Base-by-base conservation (phyloP, 1,140 invertebrate species). In the Hyposmocoma kahamanoa region DNA sequence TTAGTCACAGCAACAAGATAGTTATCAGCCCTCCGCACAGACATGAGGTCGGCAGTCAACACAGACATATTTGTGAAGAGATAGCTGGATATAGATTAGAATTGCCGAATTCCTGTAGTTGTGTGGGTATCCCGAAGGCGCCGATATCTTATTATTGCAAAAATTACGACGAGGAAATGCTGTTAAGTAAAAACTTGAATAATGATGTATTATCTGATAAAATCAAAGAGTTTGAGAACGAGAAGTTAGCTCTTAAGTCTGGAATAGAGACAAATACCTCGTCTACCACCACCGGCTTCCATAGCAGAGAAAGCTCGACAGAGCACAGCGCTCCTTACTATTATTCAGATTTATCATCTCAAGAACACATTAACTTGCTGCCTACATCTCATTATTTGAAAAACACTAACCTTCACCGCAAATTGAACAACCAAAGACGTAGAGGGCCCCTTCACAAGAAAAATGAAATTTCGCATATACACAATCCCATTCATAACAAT, bases 281-380 rank as follows among this genome's bases (percentile, higher is more conserved):
- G 22, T 76, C 72, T 34, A 65, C 67, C 17, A 69, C 78, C 18
- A 81, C 69, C 26, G 73, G 79, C 42, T 82, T 84, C 66, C 86
- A 87, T 50, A 86, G 83, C 53, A 79, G 86, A 64, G 86, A 87
- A 59, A 87, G 84, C 67, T 87, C 86, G 21, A 70, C 87, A 17
- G 89, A 88, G 24, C 89, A 90, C 51, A 88, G 89, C 11, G 94
- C 93, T 11, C 94, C 94, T 0, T 95, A 96, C 69, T 96, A 96
- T 67, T 96, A 96, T 78, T 95, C 94, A 0, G 95, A 96, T 76
- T 80, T 95, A n/a, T 88, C 87, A 50, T 86, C 84, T 0, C 85
- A 87, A 60, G 86, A 87, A 51, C 83, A 87, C 57, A 82, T 87
- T 39, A 86, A 87, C 59, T 47, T 84, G 32, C 50, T 84, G 13